Base-by-base conservation (phyloP, 2,888 invertebrate genomes). In the Dorcus hopei region DNA sequence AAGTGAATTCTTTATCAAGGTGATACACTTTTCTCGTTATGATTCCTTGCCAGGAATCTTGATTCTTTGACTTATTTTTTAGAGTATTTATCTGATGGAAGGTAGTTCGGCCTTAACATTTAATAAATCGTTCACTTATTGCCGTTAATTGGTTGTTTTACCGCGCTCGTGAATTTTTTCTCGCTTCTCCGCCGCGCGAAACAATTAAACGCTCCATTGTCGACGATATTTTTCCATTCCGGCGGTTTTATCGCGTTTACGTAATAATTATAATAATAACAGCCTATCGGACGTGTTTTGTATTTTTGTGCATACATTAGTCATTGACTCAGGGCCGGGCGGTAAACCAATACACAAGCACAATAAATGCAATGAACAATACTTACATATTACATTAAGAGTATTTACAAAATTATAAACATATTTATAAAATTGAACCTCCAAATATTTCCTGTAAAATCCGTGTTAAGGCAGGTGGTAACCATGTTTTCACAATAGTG, bases 21-120 rank as follows among this genome's bases (percentile, higher is more conserved):
- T 72, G 72, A 72, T 71, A 71, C 72, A 72, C 70, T 72, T 70
- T 72, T 69, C 72, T 68, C 62, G 60, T 62, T 70, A 68, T 67
- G 65, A 69, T 65, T 65, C 67, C 64, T 64, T 63, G 62, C 58
- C 62, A 65, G 65, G 69, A 70, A 69, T 70, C 68, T 68, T 67
- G 69, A 68, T 65, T 67, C 68, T 62, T 62, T 66, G 55, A 56
- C 56, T 51, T 57, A 62, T 63, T 70, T 68, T 68, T 65, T 63
- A 62, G 63, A 66, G 64, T 63, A 61, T 66, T 68, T 65, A 68
- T 63, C 64, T 59, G 68, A 69, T 70, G 64, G 68, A 67, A 66
- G 68, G 68, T 65, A 63, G 64, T 55, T 59, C 67, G 70, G 66
- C 72, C 72, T 72, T 72, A 72, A 70, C 72, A 72, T 72, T 72